Conservation (phyloP, 2,888 invertebrate genomes). For the Macrophya annulata region DNA sequence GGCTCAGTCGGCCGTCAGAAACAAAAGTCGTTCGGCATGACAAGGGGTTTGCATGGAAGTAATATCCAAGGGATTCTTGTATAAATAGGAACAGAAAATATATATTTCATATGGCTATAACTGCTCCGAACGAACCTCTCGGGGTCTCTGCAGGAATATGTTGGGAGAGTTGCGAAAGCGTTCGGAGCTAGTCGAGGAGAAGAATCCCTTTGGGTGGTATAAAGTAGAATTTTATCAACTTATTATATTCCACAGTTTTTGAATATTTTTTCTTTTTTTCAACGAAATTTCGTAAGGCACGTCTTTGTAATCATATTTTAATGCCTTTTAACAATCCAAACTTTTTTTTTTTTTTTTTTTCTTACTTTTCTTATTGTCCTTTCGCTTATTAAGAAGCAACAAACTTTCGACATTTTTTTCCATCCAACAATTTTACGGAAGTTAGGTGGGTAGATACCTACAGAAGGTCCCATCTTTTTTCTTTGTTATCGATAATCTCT, state of each 20-base stretch:
- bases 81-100: conserved; percentile 21
- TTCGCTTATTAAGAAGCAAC: background rate
- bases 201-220: background rate
- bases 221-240: conserved; percentile 9
- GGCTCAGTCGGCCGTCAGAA: conserved; percentile 67
- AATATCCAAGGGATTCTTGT: conserved; percentile 65
- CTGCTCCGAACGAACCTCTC: background rate
- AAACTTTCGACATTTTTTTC: conserved; percentile 35
- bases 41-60: conserved; percentile 66
- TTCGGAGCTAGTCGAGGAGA: background rate
- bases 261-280: background rate
- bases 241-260: background rate
- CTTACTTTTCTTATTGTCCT: background rate
- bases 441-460: background rate
- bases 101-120: conserved; percentile 37
- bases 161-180: conserved; percentile 4
- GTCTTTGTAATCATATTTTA: conserved; percentile 19
- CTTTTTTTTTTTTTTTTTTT: conserved; percentile 8
- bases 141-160: conserved; percentile 4
- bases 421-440: background rate
- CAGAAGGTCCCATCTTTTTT: background rate
- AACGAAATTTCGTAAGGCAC: background rate
- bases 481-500: background rate
- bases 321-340: conserved; percentile 13
- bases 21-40: conserved; percentile 71